Evolutionary conservation across 2,797 vertebrate species (phyloP).

Genomic region (Nyctibius grandis): DNA sequence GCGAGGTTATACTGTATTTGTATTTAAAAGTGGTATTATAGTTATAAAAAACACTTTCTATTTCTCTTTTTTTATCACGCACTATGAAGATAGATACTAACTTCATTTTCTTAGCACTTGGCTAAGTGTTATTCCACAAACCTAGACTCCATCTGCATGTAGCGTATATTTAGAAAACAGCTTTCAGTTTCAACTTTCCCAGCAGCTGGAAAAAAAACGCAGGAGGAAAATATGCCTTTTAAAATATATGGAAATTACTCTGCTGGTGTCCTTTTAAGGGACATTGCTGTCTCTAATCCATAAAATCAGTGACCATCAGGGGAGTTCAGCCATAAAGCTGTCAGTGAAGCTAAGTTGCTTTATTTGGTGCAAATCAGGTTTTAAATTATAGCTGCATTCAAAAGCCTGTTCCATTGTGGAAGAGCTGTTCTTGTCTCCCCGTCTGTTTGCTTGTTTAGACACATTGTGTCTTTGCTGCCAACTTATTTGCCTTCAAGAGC

Average conservation of each 20-base stretch:
- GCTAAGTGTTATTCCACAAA: slow-evolving; percentile 61
- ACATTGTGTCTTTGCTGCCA: neutral
- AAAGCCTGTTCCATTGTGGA: neutral
- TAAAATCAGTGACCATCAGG: slow-evolving; percentile 3
- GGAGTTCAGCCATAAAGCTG: neutral
- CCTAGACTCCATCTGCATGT: slow-evolving; percentile 42
- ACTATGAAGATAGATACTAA: neutral
- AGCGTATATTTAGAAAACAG: slow-evolving; percentile 45
- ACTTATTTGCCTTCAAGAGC: neutral
- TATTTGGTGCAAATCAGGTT: neutral
- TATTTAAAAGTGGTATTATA: neutral
- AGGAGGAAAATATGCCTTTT: neutral
- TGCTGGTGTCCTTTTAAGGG: neutral
- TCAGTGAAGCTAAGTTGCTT: neutral
- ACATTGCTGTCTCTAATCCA: neutral
- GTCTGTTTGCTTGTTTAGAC: neutral
- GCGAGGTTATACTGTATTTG: neutral
- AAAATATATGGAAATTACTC: slow-evolving; percentile 5
- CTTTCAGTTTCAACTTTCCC: slow-evolving; percentile 16
- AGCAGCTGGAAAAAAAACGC: neutral
- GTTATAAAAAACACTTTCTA: neutral
- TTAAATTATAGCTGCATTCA: neutral
- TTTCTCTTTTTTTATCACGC: neutral
- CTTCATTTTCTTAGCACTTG: slow-evolving; percentile 46
- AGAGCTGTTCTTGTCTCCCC: neutral